Evolutionary conservation across 1,140 invertebrate genomes (phyloP).

Genomic region (Asobara japonica): DNA sequence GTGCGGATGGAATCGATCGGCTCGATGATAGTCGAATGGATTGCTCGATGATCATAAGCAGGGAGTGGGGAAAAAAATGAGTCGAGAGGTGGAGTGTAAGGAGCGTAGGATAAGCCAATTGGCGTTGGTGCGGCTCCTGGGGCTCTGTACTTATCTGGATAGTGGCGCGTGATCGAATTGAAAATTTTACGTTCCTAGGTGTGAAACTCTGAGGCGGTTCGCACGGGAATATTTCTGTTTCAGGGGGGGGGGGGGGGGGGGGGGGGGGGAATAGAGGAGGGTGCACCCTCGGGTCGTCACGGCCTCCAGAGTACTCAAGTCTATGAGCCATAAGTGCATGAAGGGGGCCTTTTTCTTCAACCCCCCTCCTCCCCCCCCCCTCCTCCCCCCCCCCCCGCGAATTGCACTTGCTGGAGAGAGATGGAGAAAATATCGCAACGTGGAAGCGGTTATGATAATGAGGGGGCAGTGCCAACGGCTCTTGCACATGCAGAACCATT

Average conservation of each 20-base stretch:
- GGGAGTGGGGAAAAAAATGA: neutral
- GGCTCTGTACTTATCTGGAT: constrained; percentile 35
- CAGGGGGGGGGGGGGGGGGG: too few species aligned
- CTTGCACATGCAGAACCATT: neutral
- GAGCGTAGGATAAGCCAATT: constrained; percentile 18
- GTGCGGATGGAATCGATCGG: constrained; percentile 17
- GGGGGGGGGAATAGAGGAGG: neutral
- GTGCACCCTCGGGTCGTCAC: constrained; percentile 31
- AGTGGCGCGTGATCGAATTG: constrained; percentile 34
- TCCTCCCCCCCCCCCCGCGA: neutral
- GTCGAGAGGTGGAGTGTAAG: neutral
- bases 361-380: neutral
- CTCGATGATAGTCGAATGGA: constrained; percentile 27
- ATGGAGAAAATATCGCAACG: neutral
- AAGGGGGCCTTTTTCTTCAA: neutral
- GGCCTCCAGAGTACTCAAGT: too few species aligned
- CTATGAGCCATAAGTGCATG: constrained; percentile 8
- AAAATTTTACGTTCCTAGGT: constrained; percentile 33
- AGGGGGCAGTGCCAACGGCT: constrained; percentile 19
- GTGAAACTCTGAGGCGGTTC: constrained; percentile 30
- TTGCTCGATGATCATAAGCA: constrained; percentile 33
- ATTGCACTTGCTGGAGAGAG: constrained; percentile 18
- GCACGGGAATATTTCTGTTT: constrained; percentile 16
- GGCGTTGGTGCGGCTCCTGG: constrained; percentile 23
- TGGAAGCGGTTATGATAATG: constrained; percentile 45